A percentile compares a stretch with the other conserved stretches of the same genome.
phyloP scores from a whole-genome alignment of 2,797 vertebrate genomes.

The Phoeniculus purpureus region DNA sequence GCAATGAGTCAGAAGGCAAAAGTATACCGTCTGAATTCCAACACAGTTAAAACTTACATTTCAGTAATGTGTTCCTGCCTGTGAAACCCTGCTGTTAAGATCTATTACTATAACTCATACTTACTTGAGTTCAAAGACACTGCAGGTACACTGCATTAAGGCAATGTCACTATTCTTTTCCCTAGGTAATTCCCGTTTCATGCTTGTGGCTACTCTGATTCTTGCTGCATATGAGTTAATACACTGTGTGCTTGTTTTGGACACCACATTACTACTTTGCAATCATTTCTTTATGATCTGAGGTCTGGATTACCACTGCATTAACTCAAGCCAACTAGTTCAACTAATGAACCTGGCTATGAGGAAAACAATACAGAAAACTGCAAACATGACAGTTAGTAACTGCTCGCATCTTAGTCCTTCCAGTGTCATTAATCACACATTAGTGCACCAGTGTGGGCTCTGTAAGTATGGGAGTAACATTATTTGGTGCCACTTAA shows the following conservation, averaged over 20 bases:
- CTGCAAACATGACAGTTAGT: neutral
- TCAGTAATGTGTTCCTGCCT: neutral
- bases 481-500: neutral
- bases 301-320: neutral
- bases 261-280: neutral
- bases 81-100: conserved; percentile 11
- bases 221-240: neutral
- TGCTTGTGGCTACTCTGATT: neutral
- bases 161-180: neutral
- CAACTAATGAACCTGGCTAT: neutral
- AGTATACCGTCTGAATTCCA: conserved; percentile 54
- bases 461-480: neutral
- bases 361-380: conserved; percentile 47
- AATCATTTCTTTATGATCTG: neutral
- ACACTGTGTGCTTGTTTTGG: neutral
- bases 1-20: conserved; percentile 54
- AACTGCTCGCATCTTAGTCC: conserved; percentile 21
- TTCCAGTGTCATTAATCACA: conserved; percentile 9
- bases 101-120: neutral
- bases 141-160: neutral
- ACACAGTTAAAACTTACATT: conserved; percentile 18
- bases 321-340: neutral
- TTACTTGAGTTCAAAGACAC: conserved; percentile 3
- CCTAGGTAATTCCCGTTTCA: neutral
- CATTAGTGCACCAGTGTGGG: neutral